Base-by-base conservation (phyloP, 2,888 invertebrate species). In the Ectemnius lituratus region DNA sequence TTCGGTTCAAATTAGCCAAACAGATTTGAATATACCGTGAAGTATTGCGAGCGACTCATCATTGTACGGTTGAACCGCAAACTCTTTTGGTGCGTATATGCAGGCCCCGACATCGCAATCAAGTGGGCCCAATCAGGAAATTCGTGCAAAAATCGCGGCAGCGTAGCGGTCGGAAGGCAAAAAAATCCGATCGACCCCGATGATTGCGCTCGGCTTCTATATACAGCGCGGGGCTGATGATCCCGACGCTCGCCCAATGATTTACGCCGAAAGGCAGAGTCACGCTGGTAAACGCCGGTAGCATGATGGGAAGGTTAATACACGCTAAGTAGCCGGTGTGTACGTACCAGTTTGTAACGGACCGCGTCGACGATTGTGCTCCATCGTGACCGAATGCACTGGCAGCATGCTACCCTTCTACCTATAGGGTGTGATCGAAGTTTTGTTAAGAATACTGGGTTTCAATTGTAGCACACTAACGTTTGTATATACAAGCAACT, bases 101-200 rank as follows among this genome's bases (percentile, higher is more conserved):
- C 46, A 62, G 62, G 69, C 61, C n/a, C 52, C n/a, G 49, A 57
- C 66, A 75, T 68, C 62, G 73, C 59, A 67, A 64, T 75, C 62
- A 62, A 65, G 59, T 71, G 58, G 75, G 75, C 65, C 65, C 76
- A 75, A 76, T 76, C 72, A 73, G 75, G 56, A 78, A 81, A 75
- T 68, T 67, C 75, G 70, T 52, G 60, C 67, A 78, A 73, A 81
- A 78, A 78, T 80, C 68, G 59, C 49, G 63, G 49, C 64, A n/a
- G n/a, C 18, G 27, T 20, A 20, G 20, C 20, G 65, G 56, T 52
- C 47, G 72, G 49, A 49, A 58, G 23, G 47, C 27, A 47, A 79
- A 82, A 82, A 82, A 82, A 73, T 76, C 65, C 68, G 81, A 83
- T 82, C 76, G 70, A 59, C 70, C 73, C 59, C 79, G 79, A 83